A percentile compares a stretch with the other conserved stretches of the same genome.
phyloP scores from a whole-genome alignment of 2,888 invertebrate genomes.

The Ganaspis brasiliensis region DNA sequence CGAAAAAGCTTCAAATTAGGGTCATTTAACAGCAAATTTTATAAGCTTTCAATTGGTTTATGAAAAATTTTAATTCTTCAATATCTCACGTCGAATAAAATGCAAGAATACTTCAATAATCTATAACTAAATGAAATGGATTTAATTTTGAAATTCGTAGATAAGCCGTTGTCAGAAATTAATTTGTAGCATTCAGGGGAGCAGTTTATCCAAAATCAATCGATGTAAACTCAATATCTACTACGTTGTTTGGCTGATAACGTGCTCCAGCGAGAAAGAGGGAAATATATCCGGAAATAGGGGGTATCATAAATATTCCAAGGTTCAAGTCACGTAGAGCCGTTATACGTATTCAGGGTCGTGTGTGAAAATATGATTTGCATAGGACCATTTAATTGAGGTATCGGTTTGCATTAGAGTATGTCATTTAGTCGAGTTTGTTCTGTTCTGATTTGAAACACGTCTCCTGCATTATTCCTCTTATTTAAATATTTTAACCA shows the following conservation, averaged over 20 bases:
- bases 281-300: not conserved
- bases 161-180: constrained; percentile 4
- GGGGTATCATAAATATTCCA: constrained; percentile 20
- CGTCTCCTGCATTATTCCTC: constrained; percentile 1
- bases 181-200: constrained; percentile 7
- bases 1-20: no score
- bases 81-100: no score
- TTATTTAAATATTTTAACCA: constrained; percentile 16
- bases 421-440: constrained; percentile 65
- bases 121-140: not conserved
- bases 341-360: constrained; percentile 25
- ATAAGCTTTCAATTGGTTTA: no score
- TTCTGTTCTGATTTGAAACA: constrained; percentile 43
- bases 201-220: constrained; percentile 16
- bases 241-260: not conserved
- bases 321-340: constrained; percentile 29
- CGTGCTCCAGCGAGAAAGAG: not conserved
- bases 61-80: no score
- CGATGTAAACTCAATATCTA: constrained; percentile 9
- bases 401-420: constrained; percentile 65
- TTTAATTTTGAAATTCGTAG: not conserved
- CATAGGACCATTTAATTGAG: constrained; percentile 64
- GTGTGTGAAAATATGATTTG: constrained; percentile 58
- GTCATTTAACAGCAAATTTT: no score
- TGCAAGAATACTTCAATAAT: no score